Conservation (phyloP, 2,797 vertebrate species). For the Sebastes umbrosus region DNA sequence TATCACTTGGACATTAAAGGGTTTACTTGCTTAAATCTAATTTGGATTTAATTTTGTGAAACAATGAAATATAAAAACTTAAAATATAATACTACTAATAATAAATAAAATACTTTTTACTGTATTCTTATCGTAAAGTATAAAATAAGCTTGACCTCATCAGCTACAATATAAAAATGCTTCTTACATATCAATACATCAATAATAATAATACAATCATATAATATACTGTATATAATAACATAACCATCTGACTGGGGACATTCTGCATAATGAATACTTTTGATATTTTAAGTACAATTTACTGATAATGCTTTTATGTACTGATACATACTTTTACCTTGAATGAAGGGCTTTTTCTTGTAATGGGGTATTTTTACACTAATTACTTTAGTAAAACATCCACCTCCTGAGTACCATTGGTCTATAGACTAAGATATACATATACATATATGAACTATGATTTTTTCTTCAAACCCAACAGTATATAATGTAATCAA, state of each 20-base stretch:
- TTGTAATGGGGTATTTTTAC: background rate
- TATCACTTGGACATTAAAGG: background rate
- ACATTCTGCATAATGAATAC: background rate
- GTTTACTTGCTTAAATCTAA: background rate
- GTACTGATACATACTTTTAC: too few species aligned
- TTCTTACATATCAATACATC: background rate
- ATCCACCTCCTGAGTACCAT: background rate
- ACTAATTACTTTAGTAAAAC: background rate
- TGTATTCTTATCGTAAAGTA: background rate
- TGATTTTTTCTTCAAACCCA: background rate
- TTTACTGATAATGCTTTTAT: background rate
- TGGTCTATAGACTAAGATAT: background rate
- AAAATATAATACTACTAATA: background rate
- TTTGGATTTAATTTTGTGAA: background rate
- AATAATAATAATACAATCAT: background rate
- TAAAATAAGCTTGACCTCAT: background rate
- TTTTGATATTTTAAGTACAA: background rate
- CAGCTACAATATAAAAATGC: background rate
- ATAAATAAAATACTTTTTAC: background rate
- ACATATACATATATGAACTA: background rate
- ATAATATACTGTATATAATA: background rate
- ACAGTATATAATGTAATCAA: background rate
- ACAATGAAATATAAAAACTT: background rate
- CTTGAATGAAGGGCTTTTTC: rapidly evolving
- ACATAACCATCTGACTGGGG: background rate